These are phyloP conservation scores for Osmerus eperlanus DNA, from an alignment of 2,113 vertebrate genomes.

Conservation along the genomic window DNA sequence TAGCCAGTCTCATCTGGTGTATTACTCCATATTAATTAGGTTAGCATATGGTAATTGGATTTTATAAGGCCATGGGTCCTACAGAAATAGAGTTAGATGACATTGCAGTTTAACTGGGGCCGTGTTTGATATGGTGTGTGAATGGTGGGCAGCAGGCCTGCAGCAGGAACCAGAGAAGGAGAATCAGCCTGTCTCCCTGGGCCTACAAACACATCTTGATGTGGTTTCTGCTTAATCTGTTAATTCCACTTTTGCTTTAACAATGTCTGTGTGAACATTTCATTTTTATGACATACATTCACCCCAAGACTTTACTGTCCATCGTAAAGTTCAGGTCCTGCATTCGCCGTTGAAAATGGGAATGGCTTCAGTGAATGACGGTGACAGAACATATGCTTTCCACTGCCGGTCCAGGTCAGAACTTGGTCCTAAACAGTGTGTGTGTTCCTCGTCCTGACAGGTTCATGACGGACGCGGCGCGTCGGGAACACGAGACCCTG, in stretches of 20 bases:
- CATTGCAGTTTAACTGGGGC: conserved; percentile 38
- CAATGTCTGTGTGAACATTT: conserved; percentile 64
- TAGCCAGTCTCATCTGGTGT: conserved; percentile 47
- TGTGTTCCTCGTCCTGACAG: conserved; percentile 54
- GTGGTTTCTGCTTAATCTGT: conserved; percentile 69
- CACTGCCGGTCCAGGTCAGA: conserved; percentile 15
- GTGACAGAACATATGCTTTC: conserved; percentile 20
- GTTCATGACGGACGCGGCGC: conserved; percentile 97
- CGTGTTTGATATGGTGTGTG: conserved; percentile 56
- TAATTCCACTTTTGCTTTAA: conserved; percentile 69
- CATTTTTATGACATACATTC: conserved; percentile 63
- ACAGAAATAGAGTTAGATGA: neutral
- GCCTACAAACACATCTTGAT: conserved; percentile 62
- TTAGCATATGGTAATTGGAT: conserved; percentile 39
- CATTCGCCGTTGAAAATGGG: conserved; percentile 31
- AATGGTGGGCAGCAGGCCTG: conserved; percentile 46
- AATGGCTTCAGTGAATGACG: conserved; percentile 25
- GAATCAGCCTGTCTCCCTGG: conserved; percentile 51
- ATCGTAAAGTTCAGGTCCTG: conserved; percentile 41
- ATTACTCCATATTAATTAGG: conserved; percentile 36
- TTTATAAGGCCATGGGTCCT: conserved; percentile 43
- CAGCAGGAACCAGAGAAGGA: conserved; percentile 35
- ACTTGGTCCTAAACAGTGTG: neutral
- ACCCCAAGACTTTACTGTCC: conserved; percentile 56
- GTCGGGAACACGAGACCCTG: conserved; percentile 89